Conservation (phyloP, 92 coral and sea anemone species). For the Bergia sp. region DNA sequence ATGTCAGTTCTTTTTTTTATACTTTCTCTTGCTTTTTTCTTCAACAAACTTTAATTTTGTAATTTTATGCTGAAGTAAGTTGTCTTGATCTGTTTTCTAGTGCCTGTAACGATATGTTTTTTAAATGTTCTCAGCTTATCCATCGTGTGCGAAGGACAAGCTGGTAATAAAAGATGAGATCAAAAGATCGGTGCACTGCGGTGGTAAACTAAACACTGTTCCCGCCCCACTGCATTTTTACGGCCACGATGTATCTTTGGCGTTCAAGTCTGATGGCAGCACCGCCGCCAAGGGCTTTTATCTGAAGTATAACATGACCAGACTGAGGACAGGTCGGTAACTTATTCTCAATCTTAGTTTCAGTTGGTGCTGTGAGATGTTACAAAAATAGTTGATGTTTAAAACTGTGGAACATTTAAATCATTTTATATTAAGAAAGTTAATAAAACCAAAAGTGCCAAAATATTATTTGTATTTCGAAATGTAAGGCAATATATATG, state of each 20-base stretch:
- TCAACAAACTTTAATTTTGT: too few species aligned
- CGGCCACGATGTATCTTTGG: conserved; percentile 58
- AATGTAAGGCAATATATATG: too few species aligned
- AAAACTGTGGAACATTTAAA: background rate
- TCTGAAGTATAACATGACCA: conserved; percentile 71
- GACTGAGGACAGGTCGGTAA: conserved; percentile 59
- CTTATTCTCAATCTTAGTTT: too few species aligned
- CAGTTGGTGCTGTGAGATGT: background rate
- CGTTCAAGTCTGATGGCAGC: conserved; percentile 60
- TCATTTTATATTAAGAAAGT: too few species aligned
- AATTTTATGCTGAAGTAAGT: too few species aligned
- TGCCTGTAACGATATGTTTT: background rate
- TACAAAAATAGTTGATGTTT: too few species aligned
- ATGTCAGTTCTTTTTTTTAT: too few species aligned
- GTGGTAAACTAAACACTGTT: conserved; percentile 52
- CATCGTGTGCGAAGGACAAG: conserved; percentile 57
- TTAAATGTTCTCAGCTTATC: conserved; percentile 38
- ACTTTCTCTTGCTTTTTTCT: too few species aligned
- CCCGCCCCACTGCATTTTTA: conserved; percentile 58
- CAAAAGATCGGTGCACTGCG: conserved; percentile 59
- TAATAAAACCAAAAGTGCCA: too few species aligned
- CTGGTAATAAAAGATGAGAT: conserved; percentile 68
- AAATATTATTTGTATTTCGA: too few species aligned
- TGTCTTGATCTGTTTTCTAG: background rate
- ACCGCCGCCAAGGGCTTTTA: conserved; percentile 60